These are phyloP conservation scores for Dolichopus griseipennis DNA, from an alignment of 2,888 invertebrate genomes.

Conservation along the genomic window DNA sequence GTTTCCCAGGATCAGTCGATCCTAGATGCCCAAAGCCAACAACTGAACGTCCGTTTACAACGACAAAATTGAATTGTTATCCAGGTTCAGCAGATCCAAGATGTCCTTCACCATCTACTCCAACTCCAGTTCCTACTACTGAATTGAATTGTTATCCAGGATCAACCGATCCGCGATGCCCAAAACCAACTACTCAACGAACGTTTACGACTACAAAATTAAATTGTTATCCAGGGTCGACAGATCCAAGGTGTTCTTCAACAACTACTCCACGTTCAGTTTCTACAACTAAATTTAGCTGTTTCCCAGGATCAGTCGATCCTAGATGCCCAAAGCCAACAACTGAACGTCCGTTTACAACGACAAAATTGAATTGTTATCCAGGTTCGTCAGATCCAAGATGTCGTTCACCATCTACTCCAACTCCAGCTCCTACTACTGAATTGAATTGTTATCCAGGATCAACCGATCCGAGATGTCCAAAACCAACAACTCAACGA, in stretches of 20 bases:
- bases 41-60: conserved; percentile 20
- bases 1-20: conserved; percentile 35
- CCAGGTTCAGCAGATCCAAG: conserved; percentile 37
- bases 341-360: conserved; percentile 15
- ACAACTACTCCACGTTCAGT: conserved; percentile 13
- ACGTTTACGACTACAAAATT: conserved; percentile 23
- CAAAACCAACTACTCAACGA: conserved; percentile 20
- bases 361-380: conserved; percentile 29
- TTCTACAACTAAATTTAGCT: conserved; percentile 21
- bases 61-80: conserved; percentile 22
- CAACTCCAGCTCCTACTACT: conserved; percentile 25
- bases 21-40: conserved; percentile 35
- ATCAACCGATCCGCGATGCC: conserved; percentile 32
- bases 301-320: conserved; percentile 34
- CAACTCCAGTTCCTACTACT: conserved; percentile 24
- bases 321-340: conserved; percentile 32
- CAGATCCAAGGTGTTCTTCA: conserved; percentile 33
- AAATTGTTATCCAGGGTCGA: conserved; percentile 22
- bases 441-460: conserved; percentile 11
- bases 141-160: conserved; percentile 29
- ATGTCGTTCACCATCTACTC: conserved; percentile 33
- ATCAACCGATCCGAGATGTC: conserved; percentile 32
- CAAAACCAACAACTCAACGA: conserved; percentile 27
- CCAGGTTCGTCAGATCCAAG: conserved; percentile 40
- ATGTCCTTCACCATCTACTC: conserved; percentile 21